Evolutionary conservation across 2,113 vertebrate species (phyloP).

Genomic region (Serinus canaria): DNA sequence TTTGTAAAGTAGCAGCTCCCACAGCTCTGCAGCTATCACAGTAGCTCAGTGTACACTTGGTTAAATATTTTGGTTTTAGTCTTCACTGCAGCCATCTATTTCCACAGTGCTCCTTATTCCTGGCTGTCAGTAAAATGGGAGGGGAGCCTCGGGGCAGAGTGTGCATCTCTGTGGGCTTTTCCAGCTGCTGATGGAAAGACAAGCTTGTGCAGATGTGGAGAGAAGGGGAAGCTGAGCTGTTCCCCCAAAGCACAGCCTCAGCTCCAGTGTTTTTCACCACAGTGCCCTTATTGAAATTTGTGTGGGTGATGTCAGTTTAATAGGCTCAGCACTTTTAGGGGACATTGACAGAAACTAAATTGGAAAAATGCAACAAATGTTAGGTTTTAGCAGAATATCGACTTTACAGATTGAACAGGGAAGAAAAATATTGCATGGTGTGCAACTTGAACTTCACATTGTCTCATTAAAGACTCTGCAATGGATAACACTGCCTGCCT

Average conservation of each 20-base stretch:
- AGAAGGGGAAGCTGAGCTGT: neutral
- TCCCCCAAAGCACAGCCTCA: conserved; percentile 6
- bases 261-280: conserved; percentile 27
- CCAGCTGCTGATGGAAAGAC: neutral
- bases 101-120: neutral
- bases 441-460: conserved; percentile 61
- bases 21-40: neutral
- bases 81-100: neutral
- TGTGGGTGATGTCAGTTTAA: conserved; percentile 66
- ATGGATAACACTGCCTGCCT: conserved; percentile 35
- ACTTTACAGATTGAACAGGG: conserved; percentile 74
- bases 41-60: neutral
- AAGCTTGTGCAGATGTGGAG: neutral
- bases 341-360: conserved; percentile 73
- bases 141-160: neutral
- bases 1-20: neutral
- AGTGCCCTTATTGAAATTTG: conserved; percentile 61
- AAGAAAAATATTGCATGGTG: conserved; percentile 62
- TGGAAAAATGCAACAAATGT: conserved; percentile 75
- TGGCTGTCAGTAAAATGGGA: neutral
- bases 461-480: conserved; percentile 72
- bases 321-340: conserved; percentile 73
- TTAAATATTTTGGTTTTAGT: neutral
- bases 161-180: neutral
- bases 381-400: conserved; percentile 69